Evolutionary conservation across 2,888 invertebrate species (phyloP), one percentile per base, ranked within the genome.

Genomic region (Heliconius sara): DNA sequence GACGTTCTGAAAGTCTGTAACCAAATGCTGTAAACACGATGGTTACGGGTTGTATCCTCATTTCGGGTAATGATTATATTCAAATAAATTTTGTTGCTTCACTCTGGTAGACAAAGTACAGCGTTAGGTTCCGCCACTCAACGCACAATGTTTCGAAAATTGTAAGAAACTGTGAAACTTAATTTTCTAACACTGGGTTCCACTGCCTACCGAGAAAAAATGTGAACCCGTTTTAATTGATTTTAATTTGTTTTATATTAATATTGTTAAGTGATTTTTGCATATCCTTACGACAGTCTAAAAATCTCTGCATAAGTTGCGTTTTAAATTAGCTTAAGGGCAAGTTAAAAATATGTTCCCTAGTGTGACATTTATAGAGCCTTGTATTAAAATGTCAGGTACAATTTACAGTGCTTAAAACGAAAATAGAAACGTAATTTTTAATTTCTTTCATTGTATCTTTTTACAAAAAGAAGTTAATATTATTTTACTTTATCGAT

Each of bases 351-450:
- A 43, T 70, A 43, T 16, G 7, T n/a, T 43, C 19, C 3, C 3
- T 52, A 70, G 43, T 70, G 70, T 25, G 70, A 25, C 70, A 39
- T 70, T 70, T 70, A 47, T 25, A 25, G 47, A 25, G 43, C 47
- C 43, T 43, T 16, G 70, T 70, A 70, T 47, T 70, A 25, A 68
- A 70, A 70, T 70, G 43, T 43, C 70, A 70, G 16, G 43, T 27
- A 70, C 47, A 70, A 25, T 43, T 47, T 70, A 27, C 16, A 68
- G 39, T 30, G 16, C 19, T 34, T 67, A 22, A 67, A 22, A 34
- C 5, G 3, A 67, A 22, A 52, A 7, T 52, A 22, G 6, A 52
- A 52, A 52, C 19, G 52, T 6, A 7, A 2, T 52, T 52, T 19
- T 7, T 52, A 16, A 52, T 19, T 52, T 52, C 19, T 19, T 52